Conservation (phyloP, 2,113 vertebrate genomes). For the Zosterops borbonicus region DNA sequence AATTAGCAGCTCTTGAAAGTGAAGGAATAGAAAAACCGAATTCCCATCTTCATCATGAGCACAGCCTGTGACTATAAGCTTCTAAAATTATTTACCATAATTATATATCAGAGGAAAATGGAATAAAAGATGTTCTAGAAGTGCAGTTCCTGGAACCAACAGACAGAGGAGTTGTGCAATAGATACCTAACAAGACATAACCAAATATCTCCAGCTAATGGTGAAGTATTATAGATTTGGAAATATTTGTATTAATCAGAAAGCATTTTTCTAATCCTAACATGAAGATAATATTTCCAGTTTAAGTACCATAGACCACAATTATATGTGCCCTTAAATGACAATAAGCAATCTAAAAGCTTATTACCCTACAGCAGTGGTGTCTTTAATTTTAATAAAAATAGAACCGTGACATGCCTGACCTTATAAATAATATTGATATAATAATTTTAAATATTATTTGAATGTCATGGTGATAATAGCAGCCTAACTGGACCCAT, state of each 20-base stretch:
- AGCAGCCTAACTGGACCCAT: conserved; percentile 22
- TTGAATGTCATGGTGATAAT: conserved; percentile 62
- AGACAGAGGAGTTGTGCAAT: neutral
- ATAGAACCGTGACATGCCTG: conserved; percentile 51
- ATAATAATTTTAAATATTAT: conserved; percentile 61
- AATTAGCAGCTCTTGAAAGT: neutral
- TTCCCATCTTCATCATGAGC: neutral
- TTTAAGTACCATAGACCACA: neutral
- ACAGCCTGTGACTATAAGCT: neutral
- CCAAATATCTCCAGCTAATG: neutral
- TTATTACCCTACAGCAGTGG: conserved; percentile 31
- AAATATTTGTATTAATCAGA: conserved; percentile 21
- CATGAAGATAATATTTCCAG: conserved; percentile 11
- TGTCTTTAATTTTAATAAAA: conserved; percentile 62
- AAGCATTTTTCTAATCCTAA: neutral
- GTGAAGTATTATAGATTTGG: neutral
- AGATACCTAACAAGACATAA: neutral
- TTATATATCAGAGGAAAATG: neutral
- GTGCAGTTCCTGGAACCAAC: neutral
- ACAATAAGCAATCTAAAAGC: conserved; percentile 17
- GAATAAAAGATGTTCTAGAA: neutral
- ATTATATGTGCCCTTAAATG: conserved; percentile 8
- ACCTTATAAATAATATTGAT: conserved; percentile 72
- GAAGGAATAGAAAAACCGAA: neutral
- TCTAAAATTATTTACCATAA: neutral